A percentile compares a stretch with the other conserved stretches of the same genome.
phyloP scores from a whole-genome alignment of 2,113 vertebrate genomes.

The Burhinus oedicnemus region DNA sequence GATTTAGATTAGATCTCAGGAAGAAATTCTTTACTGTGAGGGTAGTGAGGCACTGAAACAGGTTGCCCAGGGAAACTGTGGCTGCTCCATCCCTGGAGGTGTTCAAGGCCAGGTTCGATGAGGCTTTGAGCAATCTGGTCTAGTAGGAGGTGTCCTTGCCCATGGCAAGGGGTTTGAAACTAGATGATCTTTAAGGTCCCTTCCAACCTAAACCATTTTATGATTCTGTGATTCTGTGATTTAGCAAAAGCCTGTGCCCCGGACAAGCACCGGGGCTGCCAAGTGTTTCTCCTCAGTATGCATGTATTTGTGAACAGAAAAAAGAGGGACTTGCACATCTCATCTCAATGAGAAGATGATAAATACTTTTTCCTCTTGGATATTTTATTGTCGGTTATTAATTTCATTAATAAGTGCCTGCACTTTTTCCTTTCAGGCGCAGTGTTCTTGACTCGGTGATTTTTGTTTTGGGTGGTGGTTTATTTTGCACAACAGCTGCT shows the following conservation, averaged over 20 bases:
- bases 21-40: too few relatives aligned
- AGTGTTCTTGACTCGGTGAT: neutral
- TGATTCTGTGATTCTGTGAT: too few relatives aligned
- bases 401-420: neutral
- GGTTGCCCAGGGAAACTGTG: too few relatives aligned
- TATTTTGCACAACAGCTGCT: neutral
- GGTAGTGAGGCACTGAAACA: too few relatives aligned
- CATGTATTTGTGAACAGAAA: neutral
- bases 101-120: too few relatives aligned
- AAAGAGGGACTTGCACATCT: neutral
- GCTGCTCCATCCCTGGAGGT: too few relatives aligned
- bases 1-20: too few relatives aligned
- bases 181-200: too few relatives aligned
- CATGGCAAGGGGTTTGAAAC: too few relatives aligned
- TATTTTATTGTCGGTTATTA: neutral
- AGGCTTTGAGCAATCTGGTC: too few relatives aligned
- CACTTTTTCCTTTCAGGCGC: neutral
- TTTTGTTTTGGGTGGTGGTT: neutral
- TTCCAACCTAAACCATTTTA: too few relatives aligned
- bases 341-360: neutral
- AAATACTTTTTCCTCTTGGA: neutral
- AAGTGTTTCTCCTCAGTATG: neutral
- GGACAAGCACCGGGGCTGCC: neutral
- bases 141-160: too few relatives aligned
- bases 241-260: neutral